phyloP scores from a whole-genome alignment of 1,140 invertebrate genomes.

The Helicoverpa zea region DNA sequence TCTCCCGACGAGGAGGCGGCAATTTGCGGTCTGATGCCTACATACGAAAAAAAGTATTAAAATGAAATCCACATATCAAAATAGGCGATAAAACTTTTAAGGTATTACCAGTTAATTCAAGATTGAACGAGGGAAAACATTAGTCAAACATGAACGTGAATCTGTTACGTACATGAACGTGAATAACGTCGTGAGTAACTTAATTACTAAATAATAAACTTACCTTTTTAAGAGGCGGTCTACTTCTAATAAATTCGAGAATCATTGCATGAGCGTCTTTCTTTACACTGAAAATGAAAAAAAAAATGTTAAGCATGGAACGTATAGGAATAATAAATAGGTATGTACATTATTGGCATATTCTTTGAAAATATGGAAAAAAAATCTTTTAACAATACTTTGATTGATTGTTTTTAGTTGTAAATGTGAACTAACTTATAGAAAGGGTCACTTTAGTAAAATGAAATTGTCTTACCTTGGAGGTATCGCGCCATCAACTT shows the following conservation, averaged over 20 bases:
- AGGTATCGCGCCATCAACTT: slow-evolving; percentile 94
- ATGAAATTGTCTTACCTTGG: slow-evolving; percentile 80
- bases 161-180: too few relatives aligned
- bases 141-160: too few relatives aligned
- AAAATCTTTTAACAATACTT: too few relatives aligned
- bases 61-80: not conserved
- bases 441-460: too few relatives aligned
- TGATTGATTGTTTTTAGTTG: too few relatives aligned
- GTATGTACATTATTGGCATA: too few relatives aligned
- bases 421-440: too few relatives aligned
- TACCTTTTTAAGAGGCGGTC: slow-evolving; percentile 97
- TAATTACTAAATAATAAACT: slow-evolving; percentile 60
- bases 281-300: slow-evolving; percentile 89
- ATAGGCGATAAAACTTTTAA: not conserved
- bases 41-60: not conserved
- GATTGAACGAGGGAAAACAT: too few relatives aligned
- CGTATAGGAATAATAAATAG: too few relatives aligned
- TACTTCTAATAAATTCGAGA: slow-evolving; percentile 97
- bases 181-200: too few relatives aligned
- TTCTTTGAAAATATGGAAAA: too few relatives aligned
- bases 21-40: slow-evolving; percentile 96
- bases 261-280: slow-evolving; percentile 98
- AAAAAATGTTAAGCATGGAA: slow-evolving; percentile 47
- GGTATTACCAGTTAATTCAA: not conserved
- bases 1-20: slow-evolving; percentile 90